phyloP scores from a whole-genome alignment of 1,140 invertebrate genomes.

The Drosophila bifasciata region DNA sequence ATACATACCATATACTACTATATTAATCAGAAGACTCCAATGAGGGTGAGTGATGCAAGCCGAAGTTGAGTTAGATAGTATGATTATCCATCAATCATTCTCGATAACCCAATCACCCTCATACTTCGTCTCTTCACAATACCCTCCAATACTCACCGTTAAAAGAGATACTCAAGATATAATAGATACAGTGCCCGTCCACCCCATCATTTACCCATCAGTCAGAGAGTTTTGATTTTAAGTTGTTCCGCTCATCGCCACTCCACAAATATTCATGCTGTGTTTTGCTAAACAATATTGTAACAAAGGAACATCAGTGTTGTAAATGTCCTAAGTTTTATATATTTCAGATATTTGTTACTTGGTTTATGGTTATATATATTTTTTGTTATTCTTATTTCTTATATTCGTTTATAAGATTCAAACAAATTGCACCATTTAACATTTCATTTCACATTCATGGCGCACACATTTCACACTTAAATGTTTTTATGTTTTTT shows the following conservation, averaged over 20 bases:
- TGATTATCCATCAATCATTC: conserved; percentile 30
- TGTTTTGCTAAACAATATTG: conserved; percentile 73
- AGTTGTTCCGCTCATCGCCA: conserved; percentile 15
- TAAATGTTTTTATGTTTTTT: conserved; percentile 71
- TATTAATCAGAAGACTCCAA: conserved; percentile 79
- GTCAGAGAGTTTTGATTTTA: conserved; percentile 13
- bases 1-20: conserved; percentile 6
- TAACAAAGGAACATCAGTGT: conserved; percentile 18
- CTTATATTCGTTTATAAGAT: conserved; percentile 14
- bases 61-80: conserved; percentile 50
- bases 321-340: conserved; percentile 27
- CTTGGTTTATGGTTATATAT: conserved; percentile 53
- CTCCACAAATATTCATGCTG: conserved; percentile 73
- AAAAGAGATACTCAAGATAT: neutral
- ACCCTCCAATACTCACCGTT: conserved; percentile 18
- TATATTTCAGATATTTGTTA: conserved; percentile 5
- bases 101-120: conserved; percentile 38
- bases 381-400: conserved; percentile 36
- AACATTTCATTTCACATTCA: conserved; percentile 47
- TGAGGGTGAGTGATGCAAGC: conserved; percentile 80
- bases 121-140: conserved; percentile 36
- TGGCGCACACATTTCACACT: conserved; percentile 39
- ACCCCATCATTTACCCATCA: conserved; percentile 31
- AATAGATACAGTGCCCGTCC: conserved; percentile 14
- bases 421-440: conserved; percentile 32